Evolutionary conservation across 2,113 vertebrate genomes (phyloP).

Genomic region (Tympanuchus pallidicinctus): DNA sequence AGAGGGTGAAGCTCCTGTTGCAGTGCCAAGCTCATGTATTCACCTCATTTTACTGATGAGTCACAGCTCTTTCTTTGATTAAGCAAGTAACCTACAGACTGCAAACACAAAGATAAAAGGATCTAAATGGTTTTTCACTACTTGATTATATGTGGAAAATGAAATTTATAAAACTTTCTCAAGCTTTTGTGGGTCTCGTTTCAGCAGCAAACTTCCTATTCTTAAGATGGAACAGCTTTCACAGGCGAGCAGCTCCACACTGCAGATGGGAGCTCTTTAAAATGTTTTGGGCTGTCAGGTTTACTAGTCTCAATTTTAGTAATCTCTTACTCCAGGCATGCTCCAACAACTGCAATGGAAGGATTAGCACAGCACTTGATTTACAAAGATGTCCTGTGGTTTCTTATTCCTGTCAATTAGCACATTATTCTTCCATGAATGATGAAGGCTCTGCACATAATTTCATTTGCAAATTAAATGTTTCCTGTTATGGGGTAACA

Average conservation of each 20-base stretch:
- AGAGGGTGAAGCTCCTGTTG: background rate
- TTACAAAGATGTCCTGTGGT: slow-evolving; percentile 43
- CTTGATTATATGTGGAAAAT: background rate
- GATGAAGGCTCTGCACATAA: slow-evolving; percentile 27
- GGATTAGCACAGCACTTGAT: slow-evolving; percentile 8
- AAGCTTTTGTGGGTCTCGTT: background rate
- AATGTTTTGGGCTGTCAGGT: background rate
- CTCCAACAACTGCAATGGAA: background rate
- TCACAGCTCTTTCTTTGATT: slow-evolving; percentile 21
- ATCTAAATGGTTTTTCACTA: background rate
- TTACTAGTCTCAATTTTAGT: background rate
- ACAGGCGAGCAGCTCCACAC: background rate
- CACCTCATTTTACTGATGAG: background rate
- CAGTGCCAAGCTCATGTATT: background rate
- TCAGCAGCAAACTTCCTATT: background rate
- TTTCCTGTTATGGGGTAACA: slow-evolving; percentile 55
- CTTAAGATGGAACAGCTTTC: background rate
- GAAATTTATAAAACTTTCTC: background rate
- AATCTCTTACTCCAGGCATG: background rate
- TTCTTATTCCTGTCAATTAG: slow-evolving; percentile 71
- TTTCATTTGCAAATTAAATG: slow-evolving; percentile 73
- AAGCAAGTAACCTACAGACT: background rate
- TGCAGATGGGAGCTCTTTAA: background rate
- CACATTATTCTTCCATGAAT: slow-evolving; percentile 55
- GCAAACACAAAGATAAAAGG: background rate